Evolutionary conservation across 2,888 invertebrate genomes (phyloP).

Genomic region (Chrysopilus asiliformis): DNA sequence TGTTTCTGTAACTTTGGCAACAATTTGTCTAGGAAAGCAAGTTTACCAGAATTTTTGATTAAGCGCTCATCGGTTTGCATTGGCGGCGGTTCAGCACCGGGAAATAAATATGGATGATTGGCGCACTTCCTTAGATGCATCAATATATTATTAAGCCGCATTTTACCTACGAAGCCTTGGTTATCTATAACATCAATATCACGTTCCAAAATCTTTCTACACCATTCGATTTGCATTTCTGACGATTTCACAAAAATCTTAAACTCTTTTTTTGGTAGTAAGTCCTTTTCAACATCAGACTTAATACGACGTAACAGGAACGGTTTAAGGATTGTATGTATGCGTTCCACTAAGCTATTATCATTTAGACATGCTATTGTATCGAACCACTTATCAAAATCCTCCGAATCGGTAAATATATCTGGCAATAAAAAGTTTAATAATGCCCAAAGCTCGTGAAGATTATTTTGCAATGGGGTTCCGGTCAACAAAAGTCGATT

Average conservation of each 20-base stretch:
- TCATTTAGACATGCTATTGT: conserved; percentile 89
- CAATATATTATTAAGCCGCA: conserved; percentile 94
- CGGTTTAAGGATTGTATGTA: conserved; percentile 88
- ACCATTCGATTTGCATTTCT: conserved; percentile 99
- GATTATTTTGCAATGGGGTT: conserved; percentile 95
- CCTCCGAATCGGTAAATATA: conserved; percentile 94
- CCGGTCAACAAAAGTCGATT: conserved; percentile 91
- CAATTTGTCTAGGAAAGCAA: conserved; percentile 89
- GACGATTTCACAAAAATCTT: conserved; percentile 95
- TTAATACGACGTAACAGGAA: conserved; percentile 91
- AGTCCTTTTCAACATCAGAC: conserved; percentile 90
- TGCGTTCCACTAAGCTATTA: conserved; percentile 73
- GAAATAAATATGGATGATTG: conserved; percentile 98
- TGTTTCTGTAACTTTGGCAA: conserved; percentile 81
- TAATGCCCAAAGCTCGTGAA: conserved; percentile 96
- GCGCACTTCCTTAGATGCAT: conserved; percentile 98
- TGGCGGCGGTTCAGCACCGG: conserved; percentile 97
- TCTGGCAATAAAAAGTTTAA: conserved; percentile 95
- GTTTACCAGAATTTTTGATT: conserved; percentile 91
- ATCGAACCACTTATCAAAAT: conserved; percentile 98
- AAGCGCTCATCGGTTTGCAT: conserved; percentile 95
- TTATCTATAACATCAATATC: conserved; percentile 98
- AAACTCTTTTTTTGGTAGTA: conserved; percentile 94
- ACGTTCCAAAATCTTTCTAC: conserved; percentile 96
- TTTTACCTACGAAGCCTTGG: conserved; percentile 91